Conservation (phyloP, 2,888 invertebrate species). For the Eilema caniola region DNA sequence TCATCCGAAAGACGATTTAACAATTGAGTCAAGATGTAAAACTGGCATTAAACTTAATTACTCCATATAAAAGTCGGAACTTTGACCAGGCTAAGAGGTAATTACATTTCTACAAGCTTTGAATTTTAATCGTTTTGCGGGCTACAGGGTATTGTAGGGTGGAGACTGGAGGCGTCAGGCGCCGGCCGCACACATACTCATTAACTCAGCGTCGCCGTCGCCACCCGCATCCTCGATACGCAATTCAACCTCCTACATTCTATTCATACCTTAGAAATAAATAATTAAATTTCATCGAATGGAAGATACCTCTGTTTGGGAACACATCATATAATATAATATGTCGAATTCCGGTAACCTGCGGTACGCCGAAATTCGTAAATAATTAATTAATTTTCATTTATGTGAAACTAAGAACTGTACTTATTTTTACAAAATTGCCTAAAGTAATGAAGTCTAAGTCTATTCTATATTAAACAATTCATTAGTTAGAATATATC, state of each 20-base stretch:
- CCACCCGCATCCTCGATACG: slow-evolving; percentile 47
- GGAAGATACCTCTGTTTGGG: neutral
- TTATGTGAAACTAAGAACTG: neutral
- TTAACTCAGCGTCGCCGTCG: slow-evolving; percentile 32
- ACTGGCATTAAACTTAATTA: slow-evolving; percentile 81
- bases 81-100: slow-evolving; percentile 79
- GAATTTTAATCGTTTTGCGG: slow-evolving; percentile 80
- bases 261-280: slow-evolving; percentile 52
- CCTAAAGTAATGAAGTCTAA: neutral
- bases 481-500: neutral
- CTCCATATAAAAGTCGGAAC: slow-evolving; percentile 79
- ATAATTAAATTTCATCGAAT: slow-evolving; percentile 4
- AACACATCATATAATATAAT: neutral
- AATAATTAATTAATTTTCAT: neutral
- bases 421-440: neutral
- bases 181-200: slow-evolving; percentile 22
- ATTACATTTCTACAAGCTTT: slow-evolving; percentile 84
- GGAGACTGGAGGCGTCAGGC: slow-evolving; percentile 51
- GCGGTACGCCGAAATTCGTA: neutral
- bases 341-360: neutral
- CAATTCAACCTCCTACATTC: slow-evolving; percentile 52
- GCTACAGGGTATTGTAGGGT: slow-evolving; percentile 48
- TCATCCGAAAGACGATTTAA: slow-evolving; percentile 61
- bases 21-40: slow-evolving; percentile 71
- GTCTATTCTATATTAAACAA: neutral